phyloP scores from a whole-genome alignment of 2,888 invertebrate genomes.

The Aleiodes leptofemur region DNA sequence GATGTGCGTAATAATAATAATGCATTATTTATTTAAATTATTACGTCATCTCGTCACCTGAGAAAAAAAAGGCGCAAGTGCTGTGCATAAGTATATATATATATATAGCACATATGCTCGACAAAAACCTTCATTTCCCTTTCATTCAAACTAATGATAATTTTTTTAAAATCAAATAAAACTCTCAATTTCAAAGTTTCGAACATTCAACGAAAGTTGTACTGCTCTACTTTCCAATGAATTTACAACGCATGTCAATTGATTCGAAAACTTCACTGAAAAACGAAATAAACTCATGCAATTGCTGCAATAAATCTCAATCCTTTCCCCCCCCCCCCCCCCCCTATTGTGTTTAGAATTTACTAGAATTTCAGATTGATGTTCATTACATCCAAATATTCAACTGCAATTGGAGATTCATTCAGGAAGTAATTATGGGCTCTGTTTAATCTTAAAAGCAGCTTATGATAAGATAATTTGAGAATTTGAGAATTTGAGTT shows the following conservation, averaged over 20 bases:
- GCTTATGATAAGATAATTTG: not conserved
- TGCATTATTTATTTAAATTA: not conserved
- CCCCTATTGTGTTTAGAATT: not conserved
- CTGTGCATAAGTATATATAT: too few relatives aligned
- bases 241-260: not conserved
- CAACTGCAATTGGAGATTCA: not conserved
- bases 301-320: not conserved
- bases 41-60: too few relatives aligned
- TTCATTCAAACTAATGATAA: too few relatives aligned
- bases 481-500: too few relatives aligned
- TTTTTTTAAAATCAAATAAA: too few relatives aligned
- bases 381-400: not conserved
- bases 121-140: too few relatives aligned
- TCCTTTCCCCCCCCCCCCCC: not conserved
- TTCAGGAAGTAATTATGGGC: too few relatives aligned
- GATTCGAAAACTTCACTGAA: not conserved
- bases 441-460: not conserved
- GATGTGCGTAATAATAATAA: slow-evolving; percentile 14
- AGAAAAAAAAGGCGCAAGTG: too few relatives aligned
- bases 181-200: not conserved
- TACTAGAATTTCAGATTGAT: slow-evolving; percentile 13
- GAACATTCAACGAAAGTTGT: not conserved
- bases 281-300: not conserved
- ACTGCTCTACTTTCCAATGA: not conserved
- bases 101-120: not conserved